Percentiles rank a stretch among this genome's conserved stretches.
These are phyloP conservation scores for Eulithis testata DNA, from an alignment of 2,888 invertebrate genomes.

Conservation along the genomic window DNA sequence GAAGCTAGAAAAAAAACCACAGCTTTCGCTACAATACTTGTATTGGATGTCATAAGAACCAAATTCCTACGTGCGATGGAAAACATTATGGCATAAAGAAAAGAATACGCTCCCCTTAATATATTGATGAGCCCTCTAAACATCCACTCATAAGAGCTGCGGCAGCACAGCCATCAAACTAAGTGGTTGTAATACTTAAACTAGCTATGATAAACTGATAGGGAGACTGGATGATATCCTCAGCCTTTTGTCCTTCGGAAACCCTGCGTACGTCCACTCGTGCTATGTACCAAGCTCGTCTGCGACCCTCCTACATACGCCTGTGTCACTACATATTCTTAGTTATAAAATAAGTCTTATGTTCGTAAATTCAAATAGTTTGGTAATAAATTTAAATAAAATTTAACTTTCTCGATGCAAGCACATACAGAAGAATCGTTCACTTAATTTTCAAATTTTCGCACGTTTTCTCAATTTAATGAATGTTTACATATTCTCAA, in stretches of 20 bases:
- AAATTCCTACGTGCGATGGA: too few relatives aligned
- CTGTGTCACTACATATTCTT: constrained; percentile 11
- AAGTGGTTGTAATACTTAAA: constrained; percentile 29
- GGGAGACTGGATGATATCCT: constrained; percentile 17
- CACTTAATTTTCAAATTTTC: too few relatives aligned
- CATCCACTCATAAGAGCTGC: constrained; percentile 12
- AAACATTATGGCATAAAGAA: neutral
- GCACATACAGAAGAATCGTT: too few relatives aligned
- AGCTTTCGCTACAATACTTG: too few relatives aligned
- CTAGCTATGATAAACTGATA: constrained; percentile 29
- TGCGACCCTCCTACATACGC: constrained; percentile 19
- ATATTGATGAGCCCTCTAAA: constrained; percentile 8
- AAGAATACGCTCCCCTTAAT: neutral
- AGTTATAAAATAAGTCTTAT: constrained; percentile 7
- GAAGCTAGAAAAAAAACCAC: too few relatives aligned
- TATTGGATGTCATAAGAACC: too few relatives aligned
- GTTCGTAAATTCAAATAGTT: neutral
- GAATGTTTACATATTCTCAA: too few relatives aligned
- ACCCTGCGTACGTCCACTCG: constrained; percentile 29
- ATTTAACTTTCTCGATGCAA: too few relatives aligned
- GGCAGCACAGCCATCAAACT: constrained; percentile 25
- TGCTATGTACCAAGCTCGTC: constrained; percentile 11
- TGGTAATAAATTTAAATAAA: too few relatives aligned
- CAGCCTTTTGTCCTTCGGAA: constrained; percentile 30
- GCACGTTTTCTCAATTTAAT: too few relatives aligned